Evolutionary conservation across 2,888 invertebrate species (phyloP).

Genomic region (Flabesymbios commensalis): DNA sequence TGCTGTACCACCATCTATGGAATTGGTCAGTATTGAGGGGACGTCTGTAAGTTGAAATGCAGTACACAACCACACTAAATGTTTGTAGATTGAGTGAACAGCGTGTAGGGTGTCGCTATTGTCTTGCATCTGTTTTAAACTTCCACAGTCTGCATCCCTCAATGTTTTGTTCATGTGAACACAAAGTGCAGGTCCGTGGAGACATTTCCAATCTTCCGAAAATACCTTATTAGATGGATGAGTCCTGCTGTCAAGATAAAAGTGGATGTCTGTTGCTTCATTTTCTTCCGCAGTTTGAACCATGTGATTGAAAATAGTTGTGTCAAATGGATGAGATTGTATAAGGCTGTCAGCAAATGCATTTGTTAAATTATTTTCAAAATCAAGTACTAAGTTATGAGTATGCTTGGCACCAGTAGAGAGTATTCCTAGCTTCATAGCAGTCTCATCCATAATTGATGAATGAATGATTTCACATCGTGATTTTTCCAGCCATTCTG

Average conservation of each 20-base stretch:
- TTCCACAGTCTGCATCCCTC: conserved; percentile 43
- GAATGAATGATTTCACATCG: no score
- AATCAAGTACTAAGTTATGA: no score
- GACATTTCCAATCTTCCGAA: conserved; percentile 34
- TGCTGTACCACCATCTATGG: conserved; percentile 33
- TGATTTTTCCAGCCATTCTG: no score
- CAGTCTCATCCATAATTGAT: no score
- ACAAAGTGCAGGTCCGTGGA: conserved; percentile 57
- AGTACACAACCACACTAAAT: conserved; percentile 56
- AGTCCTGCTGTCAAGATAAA: conserved; percentile 42
- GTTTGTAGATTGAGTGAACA: conserved; percentile 52
- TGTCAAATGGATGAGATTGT: conserved; percentile 43
- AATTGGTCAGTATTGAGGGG: conserved; percentile 49
- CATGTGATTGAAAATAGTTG: conserved; percentile 50
- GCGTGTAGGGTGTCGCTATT: conserved; percentile 51
- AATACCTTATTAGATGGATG: conserved; percentile 38
- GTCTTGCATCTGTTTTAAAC: conserved; percentile 50
- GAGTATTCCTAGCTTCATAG: no score
- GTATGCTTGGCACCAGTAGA: no score
- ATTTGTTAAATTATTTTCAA: no score
- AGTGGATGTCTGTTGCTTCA: conserved; percentile 48
- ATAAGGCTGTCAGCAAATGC: no score
- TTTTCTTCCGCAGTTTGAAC: conserved; percentile 40
- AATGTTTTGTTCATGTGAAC: conserved; percentile 54
- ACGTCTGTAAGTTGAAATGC: conserved; percentile 56